A percentile compares a stretch with the other conserved stretches of the same genome.
phyloP scores from a whole-genome alignment of 2,888 invertebrate species.

The Xanthorhoe designata region DNA sequence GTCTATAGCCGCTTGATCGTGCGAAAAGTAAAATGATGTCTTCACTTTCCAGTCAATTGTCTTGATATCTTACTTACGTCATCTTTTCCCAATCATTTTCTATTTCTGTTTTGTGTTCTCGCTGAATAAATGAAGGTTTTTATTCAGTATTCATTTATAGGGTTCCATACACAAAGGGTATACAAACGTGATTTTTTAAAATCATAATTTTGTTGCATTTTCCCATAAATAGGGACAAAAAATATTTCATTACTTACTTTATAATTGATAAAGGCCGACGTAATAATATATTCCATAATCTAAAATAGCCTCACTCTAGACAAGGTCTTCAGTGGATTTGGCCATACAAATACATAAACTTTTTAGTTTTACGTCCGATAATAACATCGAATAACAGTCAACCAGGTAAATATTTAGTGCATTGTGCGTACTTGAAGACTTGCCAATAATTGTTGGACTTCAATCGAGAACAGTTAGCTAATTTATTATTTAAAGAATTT shows the following conservation, averaged over 20 bases:
- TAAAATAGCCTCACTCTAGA: no score
- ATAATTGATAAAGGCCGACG: no score
- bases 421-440: conserved; percentile 74
- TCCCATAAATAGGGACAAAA: no score
- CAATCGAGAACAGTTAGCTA: conserved; percentile 71
- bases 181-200: no score
- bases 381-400: conserved; percentile 64
- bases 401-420: conserved; percentile 81
- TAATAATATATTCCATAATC: no score
- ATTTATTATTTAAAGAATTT: conserved; percentile 68
- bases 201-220: no score
- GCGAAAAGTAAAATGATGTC: conserved; percentile 27
- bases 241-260: no score
- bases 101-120: conserved; percentile 21
- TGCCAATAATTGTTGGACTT: conserved; percentile 80
- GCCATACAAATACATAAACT: not conserved
- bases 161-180: no score
- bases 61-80: conserved; percentile 25
- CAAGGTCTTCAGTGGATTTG: not conserved
- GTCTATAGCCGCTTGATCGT: conserved; percentile 26
- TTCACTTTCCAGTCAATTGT: conserved; percentile 38
- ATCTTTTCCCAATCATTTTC: conserved; percentile 31
- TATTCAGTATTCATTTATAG: not conserved
- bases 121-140: not conserved
- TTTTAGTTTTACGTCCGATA: not conserved